These are phyloP conservation scores for Papilio demoleus DNA, from an alignment of 2,888 invertebrate species.

Conservation along the genomic window DNA sequence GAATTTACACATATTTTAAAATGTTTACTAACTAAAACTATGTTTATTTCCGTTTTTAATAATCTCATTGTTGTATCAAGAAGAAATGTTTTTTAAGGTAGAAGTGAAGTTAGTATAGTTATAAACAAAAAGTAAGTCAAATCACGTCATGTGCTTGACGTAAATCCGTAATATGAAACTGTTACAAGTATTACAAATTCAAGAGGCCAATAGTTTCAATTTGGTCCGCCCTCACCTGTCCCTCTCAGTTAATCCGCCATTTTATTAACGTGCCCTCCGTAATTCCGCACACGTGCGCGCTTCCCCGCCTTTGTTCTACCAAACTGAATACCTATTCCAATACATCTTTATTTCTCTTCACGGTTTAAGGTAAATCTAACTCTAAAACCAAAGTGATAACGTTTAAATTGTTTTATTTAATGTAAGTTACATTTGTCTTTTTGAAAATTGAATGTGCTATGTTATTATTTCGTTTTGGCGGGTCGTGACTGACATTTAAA, in stretches of 20 bases:
- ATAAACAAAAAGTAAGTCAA: conserved; percentile 45
- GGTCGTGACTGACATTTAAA: conserved; percentile 75
- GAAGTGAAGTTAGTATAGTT: no score
- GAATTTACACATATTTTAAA: no score
- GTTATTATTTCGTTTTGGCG: conserved; percentile 82
- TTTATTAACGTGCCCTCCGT: conserved; percentile 77
- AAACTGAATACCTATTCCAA: conserved; percentile 55
- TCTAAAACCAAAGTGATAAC: conserved; percentile 41
- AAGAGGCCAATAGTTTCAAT: conserved; percentile 80
- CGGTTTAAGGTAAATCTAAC: conserved; percentile 45
- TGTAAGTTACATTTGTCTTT: conserved; percentile 48
- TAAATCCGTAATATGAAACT: conserved; percentile 66
- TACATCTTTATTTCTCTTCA: conserved; percentile 46
- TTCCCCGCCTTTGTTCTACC: conserved; percentile 75
- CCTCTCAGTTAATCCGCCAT: conserved; percentile 73
- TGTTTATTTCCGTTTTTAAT: no score
- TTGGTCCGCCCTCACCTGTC: conserved; percentile 77
- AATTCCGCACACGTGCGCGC: conserved; percentile 77
- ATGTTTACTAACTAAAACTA: no score
- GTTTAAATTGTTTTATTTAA: conserved; percentile 45
- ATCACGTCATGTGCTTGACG: conserved; percentile 56
- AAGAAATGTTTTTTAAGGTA: no score
- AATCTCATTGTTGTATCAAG: no score
- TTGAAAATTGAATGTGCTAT: conserved; percentile 51
- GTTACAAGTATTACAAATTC: conserved; percentile 57